Percentiles rank a stretch among this genome's conserved stretches.
Evolutionary conservation across 2,888 invertebrate species (phyloP).

Genomic region (Euplexia lucipara): DNA sequence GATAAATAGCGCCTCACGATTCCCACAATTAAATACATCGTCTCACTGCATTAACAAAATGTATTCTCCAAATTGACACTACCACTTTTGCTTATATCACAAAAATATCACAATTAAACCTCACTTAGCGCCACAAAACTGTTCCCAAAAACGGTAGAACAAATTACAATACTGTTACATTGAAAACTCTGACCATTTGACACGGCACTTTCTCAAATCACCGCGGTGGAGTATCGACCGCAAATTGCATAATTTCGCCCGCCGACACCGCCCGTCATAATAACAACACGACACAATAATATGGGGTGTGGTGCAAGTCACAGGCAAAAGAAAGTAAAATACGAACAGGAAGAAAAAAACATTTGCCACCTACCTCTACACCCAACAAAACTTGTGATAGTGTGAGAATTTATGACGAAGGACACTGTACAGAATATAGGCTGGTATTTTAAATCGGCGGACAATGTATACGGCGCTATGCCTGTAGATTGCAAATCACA

Average conservation of each 20-base stretch:
- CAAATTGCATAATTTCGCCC: constrained; percentile 87
- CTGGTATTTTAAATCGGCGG: too few relatives aligned
- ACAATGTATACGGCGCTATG: too few relatives aligned
- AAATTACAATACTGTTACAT: constrained; percentile 63
- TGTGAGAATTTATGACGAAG: too few relatives aligned
- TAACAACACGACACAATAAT: constrained; percentile 84
- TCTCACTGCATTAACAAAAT: constrained; percentile 6
- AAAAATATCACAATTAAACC: constrained; percentile 14
- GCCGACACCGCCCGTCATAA: constrained; percentile 79
- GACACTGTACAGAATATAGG: too few relatives aligned
- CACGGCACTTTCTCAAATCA: constrained; percentile 58
- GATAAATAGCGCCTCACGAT: background rate
- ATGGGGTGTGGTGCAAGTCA: constrained; percentile 65
- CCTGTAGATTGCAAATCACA: too few relatives aligned
- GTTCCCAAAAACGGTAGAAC: constrained; percentile 54
- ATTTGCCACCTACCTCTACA: too few relatives aligned
- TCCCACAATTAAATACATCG: background rate
- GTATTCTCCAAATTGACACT: background rate
- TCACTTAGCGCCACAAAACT: constrained; percentile 18
- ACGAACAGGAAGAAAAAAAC: too few relatives aligned
- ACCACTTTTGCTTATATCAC: background rate
- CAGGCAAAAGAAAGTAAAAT: constrained; percentile 16
- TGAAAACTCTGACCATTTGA: constrained; percentile 52
- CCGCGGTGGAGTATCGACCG: constrained; percentile 70
- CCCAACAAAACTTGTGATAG: too few relatives aligned